A percentile compares a stretch with the other conserved stretches of the same genome.
phyloP scores from a whole-genome alignment of 2,888 invertebrate species.

The Deroplatys truncata region DNA sequence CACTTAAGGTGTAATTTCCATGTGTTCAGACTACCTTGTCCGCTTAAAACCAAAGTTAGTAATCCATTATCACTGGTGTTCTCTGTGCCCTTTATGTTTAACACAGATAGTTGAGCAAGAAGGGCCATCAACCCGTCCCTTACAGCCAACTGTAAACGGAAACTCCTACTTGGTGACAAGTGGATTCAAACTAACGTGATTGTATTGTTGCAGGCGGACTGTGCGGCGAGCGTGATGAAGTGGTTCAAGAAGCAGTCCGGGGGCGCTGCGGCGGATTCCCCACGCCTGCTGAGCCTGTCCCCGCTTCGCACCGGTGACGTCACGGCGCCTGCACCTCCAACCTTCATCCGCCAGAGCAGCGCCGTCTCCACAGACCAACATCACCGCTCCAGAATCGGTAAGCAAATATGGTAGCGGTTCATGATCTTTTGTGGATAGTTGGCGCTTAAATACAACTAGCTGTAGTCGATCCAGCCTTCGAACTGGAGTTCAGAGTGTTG shows the following conservation, averaged over 20 bases:
- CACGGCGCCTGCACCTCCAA: slow-evolving; percentile 10
- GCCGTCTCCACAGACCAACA: slow-evolving; percentile 28
- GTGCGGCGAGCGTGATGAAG: slow-evolving; percentile 50
- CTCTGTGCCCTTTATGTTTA: too few species aligned
- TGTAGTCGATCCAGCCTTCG: too few species aligned
- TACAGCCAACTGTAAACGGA: background rate
- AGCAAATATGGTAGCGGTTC: slow-evolving; percentile 11
- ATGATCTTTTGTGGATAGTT: too few species aligned
- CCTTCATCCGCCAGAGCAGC: background rate
- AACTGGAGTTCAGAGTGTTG: too few species aligned
- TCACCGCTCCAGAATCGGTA: slow-evolving; percentile 50
- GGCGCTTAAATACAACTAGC: too few species aligned
- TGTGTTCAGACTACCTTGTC: too few species aligned
- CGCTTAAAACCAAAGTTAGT: too few species aligned
- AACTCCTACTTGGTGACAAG: background rate
- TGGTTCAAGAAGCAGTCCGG: slow-evolving; percentile 56
- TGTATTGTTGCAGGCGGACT: background rate
- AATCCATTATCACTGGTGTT: too few species aligned
- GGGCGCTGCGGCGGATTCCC: slow-evolving; percentile 55
- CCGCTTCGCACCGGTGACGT: slow-evolving; percentile 46
- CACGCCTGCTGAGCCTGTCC: slow-evolving; percentile 64
- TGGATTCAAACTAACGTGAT: background rate
- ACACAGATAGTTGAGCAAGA: too few species aligned
- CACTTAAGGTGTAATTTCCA: too few species aligned
- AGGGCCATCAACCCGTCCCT: too few species aligned